Evolutionary conservation across 2,797 vertebrate species (phyloP).

Genomic region (Pantherophis alleghaniensis): DNA sequence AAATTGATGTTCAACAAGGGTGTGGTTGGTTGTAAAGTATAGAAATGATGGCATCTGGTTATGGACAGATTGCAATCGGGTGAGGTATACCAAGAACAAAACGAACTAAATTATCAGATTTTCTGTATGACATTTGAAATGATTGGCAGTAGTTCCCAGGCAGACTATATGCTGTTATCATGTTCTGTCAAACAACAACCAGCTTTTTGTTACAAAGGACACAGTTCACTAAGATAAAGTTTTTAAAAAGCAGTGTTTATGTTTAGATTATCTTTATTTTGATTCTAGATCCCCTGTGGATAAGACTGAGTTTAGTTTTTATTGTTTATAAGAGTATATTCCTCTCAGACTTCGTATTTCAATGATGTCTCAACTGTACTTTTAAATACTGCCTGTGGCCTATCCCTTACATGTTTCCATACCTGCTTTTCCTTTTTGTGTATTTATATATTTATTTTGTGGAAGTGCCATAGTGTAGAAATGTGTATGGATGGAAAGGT

Average conservation of each 20-base stretch:
- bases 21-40: not conserved
- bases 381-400: not conserved
- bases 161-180: not conserved
- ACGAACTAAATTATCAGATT: not conserved
- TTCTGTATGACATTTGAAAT: conserved; percentile 11
- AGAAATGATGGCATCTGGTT: not conserved
- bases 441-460: not conserved
- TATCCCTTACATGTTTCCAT: not conserved
- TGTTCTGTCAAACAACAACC: conserved; percentile 37
- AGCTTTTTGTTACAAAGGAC: conserved; percentile 26
- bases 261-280: conserved; percentile 17
- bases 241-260: conserved; percentile 17
- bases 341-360: not conserved
- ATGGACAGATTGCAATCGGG: not conserved
- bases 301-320: not conserved
- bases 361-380: not conserved
- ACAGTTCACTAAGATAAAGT: conserved; percentile 41
- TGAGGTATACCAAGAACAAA: not conserved
- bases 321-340: not conserved
- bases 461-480: not conserved
- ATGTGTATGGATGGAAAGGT: not conserved
- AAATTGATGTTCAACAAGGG: not conserved
- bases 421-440: not conserved
- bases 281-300: not conserved
- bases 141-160: not conserved